phyloP scores from a whole-genome alignment of 1,140 invertebrate genomes.

The Philopotamus ludificatus region DNA sequence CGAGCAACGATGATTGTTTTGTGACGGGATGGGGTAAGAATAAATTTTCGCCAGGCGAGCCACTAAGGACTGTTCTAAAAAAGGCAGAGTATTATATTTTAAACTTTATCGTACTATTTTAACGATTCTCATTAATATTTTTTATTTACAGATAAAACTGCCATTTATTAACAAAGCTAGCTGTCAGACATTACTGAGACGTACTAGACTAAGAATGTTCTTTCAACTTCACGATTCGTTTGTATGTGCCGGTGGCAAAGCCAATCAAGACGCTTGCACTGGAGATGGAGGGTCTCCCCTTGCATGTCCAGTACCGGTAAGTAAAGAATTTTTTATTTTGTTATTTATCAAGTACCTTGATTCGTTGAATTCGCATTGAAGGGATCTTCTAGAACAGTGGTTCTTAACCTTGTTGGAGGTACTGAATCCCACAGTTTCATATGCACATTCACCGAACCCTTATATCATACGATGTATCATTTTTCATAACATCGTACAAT shows the following conservation, averaged over 20 bases:
- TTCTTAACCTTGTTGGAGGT: too few relatives aligned
- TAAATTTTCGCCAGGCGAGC: slow-evolving; percentile 59
- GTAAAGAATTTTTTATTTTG: too few relatives aligned
- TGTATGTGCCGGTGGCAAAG: slow-evolving; percentile 74
- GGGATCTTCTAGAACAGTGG: too few relatives aligned
- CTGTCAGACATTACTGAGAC: slow-evolving; percentile 59
- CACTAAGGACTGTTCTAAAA: slow-evolving; percentile 68
- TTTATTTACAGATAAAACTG: slow-evolving; percentile 60
- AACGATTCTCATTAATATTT: not conserved
- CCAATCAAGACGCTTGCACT: slow-evolving; percentile 60
- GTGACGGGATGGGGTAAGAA: slow-evolving; percentile 74
- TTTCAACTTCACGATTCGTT: slow-evolving; percentile 69
- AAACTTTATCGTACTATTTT: too few relatives aligned
- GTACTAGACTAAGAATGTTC: slow-evolving; percentile 61
- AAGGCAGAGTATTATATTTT: too few relatives aligned
- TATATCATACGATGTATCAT: too few relatives aligned
- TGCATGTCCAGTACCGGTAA: slow-evolving; percentile 62
- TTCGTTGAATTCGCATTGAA: too few relatives aligned
- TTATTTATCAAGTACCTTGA: too few relatives aligned
- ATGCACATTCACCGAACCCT: too few relatives aligned
- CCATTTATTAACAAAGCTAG: slow-evolving; percentile 52
- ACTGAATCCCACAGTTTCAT: too few relatives aligned
- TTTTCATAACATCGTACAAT: too few relatives aligned
- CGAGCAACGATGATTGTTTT: slow-evolving; percentile 52
- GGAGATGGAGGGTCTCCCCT: slow-evolving; percentile 64